Evolutionary conservation across 1,140 invertebrate species (phyloP).

Genomic region (Leptinotarsa defecta): DNA sequence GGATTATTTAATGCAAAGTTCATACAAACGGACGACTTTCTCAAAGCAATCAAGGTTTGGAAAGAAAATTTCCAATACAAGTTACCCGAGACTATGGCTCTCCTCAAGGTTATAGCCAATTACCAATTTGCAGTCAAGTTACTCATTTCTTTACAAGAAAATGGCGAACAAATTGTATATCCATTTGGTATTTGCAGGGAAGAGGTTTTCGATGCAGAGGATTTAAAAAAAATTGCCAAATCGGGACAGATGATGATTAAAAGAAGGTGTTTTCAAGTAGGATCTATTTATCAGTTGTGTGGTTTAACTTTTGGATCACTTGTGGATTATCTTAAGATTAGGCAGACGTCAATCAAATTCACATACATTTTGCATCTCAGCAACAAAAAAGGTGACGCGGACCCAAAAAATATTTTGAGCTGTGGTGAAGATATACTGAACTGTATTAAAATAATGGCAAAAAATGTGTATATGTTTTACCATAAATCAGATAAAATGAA

Average conservation of each 20-base stretch:
- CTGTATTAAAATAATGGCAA: slow-evolving; percentile 32
- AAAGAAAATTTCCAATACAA: slow-evolving; percentile 34
- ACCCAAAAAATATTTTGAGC: slow-evolving; percentile 26
- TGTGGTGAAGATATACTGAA: slow-evolving; percentile 35
- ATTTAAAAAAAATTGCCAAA: slow-evolving; percentile 32
- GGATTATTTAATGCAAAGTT: slow-evolving; percentile 27
- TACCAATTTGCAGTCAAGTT: slow-evolving; percentile 33
- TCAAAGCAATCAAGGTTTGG: slow-evolving; percentile 36
- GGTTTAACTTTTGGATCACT: slow-evolving; percentile 36
- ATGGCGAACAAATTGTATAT: slow-evolving; percentile 33
- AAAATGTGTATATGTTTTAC: slow-evolving; percentile 31
- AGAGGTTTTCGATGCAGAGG: slow-evolving; percentile 8
- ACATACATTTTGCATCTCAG: slow-evolving; percentile 34
- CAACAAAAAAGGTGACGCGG: slow-evolving; percentile 9
- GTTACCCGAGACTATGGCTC: slow-evolving; percentile 27
- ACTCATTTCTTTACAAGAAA: slow-evolving; percentile 36
- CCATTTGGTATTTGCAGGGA: slow-evolving; percentile 33
- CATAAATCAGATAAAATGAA: slow-evolving; percentile 22
- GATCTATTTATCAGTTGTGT: slow-evolving; percentile 26
- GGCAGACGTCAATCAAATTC: slow-evolving; percentile 30
- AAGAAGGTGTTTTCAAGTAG: slow-evolving; percentile 28
- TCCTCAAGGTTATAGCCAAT: slow-evolving; percentile 21
- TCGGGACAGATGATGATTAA: slow-evolving; percentile 26
- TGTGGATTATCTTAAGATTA: slow-evolving; percentile 35
- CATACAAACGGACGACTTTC: slow-evolving; percentile 30